These are phyloP conservation scores for Dicerorhinus sumatrensis DNA, from an alignment of 2,113 vertebrate species.

Conservation along the genomic window DNA sequence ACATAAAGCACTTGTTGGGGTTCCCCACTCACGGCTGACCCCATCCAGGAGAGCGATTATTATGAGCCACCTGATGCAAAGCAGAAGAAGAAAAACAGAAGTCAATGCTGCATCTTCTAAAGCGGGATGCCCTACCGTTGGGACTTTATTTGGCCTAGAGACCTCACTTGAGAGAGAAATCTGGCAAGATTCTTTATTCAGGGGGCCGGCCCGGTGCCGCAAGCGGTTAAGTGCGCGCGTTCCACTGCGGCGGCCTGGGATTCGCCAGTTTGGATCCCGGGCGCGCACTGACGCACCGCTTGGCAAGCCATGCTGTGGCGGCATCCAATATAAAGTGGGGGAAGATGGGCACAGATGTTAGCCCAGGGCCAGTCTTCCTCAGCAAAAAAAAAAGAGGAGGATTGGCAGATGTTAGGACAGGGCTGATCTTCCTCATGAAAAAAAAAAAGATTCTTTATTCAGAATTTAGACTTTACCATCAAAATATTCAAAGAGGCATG, in stretches of 20 bases:
- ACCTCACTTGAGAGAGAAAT: neutral
- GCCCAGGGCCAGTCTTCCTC: no score
- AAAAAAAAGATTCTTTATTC: neutral
- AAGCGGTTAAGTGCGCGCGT: no score
- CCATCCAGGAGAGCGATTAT: neutral
- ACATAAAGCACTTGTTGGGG: neutral
- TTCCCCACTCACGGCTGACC: neutral
- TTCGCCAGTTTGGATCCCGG: no score
- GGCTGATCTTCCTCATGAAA: no score
- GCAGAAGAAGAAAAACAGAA: neutral
- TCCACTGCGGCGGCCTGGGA: no score
- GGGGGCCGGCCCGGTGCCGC: neutral
- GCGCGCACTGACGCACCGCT: no score
- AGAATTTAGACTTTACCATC: neutral
- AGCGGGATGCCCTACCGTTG: neutral
- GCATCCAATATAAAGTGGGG: no score
- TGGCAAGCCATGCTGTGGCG: no score
- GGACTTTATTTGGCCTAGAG: neutral
- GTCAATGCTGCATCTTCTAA: neutral
- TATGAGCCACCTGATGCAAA: neutral
- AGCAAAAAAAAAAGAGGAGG: no score
- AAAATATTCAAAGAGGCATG: neutral
- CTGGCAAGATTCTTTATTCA: neutral
- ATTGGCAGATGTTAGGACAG: no score
- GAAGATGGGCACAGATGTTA: no score